Evolutionary conservation across 2,113 vertebrate genomes (phyloP).

Genomic region (Agelaius phoeniceus): DNA sequence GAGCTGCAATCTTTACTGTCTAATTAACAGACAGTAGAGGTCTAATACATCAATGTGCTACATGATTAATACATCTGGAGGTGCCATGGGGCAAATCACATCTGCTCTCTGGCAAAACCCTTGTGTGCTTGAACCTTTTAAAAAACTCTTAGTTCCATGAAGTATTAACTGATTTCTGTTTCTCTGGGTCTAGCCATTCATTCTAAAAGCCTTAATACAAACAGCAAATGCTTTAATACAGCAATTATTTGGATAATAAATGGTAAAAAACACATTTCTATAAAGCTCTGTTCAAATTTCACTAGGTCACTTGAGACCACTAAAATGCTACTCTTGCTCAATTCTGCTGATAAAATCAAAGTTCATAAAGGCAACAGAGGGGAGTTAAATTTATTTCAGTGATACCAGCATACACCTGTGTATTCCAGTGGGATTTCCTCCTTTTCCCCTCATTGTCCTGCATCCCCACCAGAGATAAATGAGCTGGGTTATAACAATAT

Average conservation of each 20-base stretch:
- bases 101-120: not conserved
- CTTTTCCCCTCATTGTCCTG: conserved; percentile 2
- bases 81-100: not conserved
- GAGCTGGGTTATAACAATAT: not conserved
- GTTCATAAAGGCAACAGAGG: not conserved
- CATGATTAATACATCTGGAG: not conserved
- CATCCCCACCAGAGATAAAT: not conserved
- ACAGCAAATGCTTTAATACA: not conserved
- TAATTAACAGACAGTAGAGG: not conserved
- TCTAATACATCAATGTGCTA: not conserved
- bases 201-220: not conserved
- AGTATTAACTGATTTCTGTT: not conserved
- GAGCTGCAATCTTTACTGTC: not conserved
- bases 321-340: not conserved
- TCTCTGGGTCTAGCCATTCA: not conserved
- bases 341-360: conserved; percentile 15
- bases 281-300: not conserved
- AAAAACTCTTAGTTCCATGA: not conserved
- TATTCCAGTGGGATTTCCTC: not conserved
- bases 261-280: not conserved
- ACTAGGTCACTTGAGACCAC: not conserved
- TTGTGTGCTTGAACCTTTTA: not conserved
- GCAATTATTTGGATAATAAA: not conserved
- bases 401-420: not conserved
- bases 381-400: not conserved